Base-by-base conservation (phyloP, 2,888 invertebrate genomes). In the Ennomos fuscantarius region DNA sequence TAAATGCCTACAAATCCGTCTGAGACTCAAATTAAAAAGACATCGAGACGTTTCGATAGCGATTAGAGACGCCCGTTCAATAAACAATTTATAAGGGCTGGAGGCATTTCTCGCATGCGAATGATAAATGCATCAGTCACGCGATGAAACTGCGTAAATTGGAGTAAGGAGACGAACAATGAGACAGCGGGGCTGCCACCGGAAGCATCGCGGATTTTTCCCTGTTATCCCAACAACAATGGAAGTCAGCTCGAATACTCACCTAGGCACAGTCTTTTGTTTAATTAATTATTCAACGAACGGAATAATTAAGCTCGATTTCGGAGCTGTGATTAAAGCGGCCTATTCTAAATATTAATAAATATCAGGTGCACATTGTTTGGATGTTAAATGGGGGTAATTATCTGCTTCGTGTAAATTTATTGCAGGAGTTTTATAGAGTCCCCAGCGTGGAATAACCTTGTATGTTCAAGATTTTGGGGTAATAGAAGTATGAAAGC, bases 1-100 rank as follows among this genome's bases (percentile, higher is more conserved):
- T 87, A 87, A 88, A 89, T 84, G 84, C 79, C 84, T 84, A 87
- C 90, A 87, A 89, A 89, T 89, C 86, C 81, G 78, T 82, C 76
- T 77, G 72, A 74, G 70, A 74, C 73, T 76, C 80, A 76, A 88
- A 90, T 90, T 87, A 87, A 89, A 90, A 88, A 89, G 84, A 84
- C 87, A 89, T 89, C 86, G 74, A 75, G 80, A 76, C 78, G 74
- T 78, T 76, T 74, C 74, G 70, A 72, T 68, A 74, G 63, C 80
- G 84, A 89, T 91, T 90, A 81, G 89, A 82, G 74, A 87, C 83
- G 87, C 84, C 82, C 76, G 80, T 79, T 88, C 87, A 82, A 86
- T 89, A 86, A 86, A 84, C 89, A 84, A 87, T 89, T 89, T 87
- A 81, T 78, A 71, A 74, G 70, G 75, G 81, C 77, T 76, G 74